A percentile compares a stretch with the other conserved stretches of the same genome.
Evolutionary conservation across 2,888 invertebrate species (phyloP).

Genomic region (Leucophenga maculata): DNA sequence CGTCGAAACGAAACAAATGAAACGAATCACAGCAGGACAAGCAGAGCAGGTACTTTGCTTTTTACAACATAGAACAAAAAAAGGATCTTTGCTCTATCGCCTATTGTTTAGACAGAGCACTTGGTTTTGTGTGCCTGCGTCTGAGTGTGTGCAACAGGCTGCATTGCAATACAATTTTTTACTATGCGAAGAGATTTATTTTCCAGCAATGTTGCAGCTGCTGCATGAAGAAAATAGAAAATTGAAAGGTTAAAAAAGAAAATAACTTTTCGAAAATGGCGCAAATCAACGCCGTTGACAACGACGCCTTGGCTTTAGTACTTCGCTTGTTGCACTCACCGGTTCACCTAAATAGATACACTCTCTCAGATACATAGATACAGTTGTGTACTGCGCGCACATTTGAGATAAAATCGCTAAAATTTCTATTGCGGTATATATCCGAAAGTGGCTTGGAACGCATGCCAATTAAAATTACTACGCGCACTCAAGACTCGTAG

Average conservation of each 20-base stretch:
- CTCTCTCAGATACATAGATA: not conserved
- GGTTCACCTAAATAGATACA: not conserved
- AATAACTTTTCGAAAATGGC: not conserved
- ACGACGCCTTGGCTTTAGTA: not conserved
- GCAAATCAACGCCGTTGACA: not conserved
- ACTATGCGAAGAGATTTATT: slow-evolving; percentile 1
- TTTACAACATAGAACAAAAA: not conserved
- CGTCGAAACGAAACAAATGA: slow-evolving; percentile 48
- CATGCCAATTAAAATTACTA: not conserved
- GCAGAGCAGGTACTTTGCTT: slow-evolving; percentile 10
- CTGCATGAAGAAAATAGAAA: not conserved
- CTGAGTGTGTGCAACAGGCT: slow-evolving; percentile 10
- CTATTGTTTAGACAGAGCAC: not conserved
- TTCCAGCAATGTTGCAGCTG: not conserved
- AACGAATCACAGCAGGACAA: slow-evolving; percentile 49
- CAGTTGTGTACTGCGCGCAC: not conserved
- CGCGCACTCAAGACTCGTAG: not conserved
- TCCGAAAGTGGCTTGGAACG: not conserved
- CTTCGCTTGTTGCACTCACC: not conserved
- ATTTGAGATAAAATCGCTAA: not conserved
- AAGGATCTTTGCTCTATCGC: slow-evolving; percentile 3
- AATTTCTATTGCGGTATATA: not conserved
- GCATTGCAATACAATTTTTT: not conserved
- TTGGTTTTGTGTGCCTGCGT: not conserved
- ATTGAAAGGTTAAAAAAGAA: too few species aligned